Evolutionary conservation across 2,888 invertebrate genomes (phyloP), one percentile per base, ranked within the genome.

Genomic region (Seira sanloemensis): DNA sequence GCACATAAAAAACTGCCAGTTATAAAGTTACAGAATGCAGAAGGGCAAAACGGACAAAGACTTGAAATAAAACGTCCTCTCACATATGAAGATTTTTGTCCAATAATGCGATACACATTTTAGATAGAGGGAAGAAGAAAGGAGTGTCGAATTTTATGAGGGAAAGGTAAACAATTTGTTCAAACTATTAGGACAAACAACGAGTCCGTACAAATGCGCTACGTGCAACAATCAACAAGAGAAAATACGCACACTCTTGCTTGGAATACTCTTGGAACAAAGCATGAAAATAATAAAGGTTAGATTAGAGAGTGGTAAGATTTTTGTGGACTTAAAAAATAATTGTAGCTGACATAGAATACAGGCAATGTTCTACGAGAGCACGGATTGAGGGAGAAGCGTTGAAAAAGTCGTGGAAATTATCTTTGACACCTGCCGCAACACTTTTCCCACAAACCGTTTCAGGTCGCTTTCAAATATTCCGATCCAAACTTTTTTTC

Each of bases 111-210:
- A 50, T 37, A 16, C 16, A 50, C n/a, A 7, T 50, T 16, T 12
- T 50, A 50, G 16, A 12, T 50, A 12, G 50, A 50, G 50, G 50
- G 50, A 50, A 50, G n/a, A n/a, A n/a, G 50, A n/a, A 19, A 79
- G 67, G 79, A 79, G 79, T 85, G 85, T 85, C 87, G 79, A 85
- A 86, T 86, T 88, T 86, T 85, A 86, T 87, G 87, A 86, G 87
- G 87, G 86, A 87, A 88, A 86, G 80, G 88, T 84, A 88, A 88
- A 88, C 88, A 88, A 86, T 86, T 84, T 86, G 88, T 74, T 88
- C 87, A 85, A 88, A 88, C 86, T 88, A 86, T 86, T 87, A 87
- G 86, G 82, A 85, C 88, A 88, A 88, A 88, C 87, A 88, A 74
- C 79, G 75, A 79, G 75, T 66, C 78, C 54, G 27, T 69, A n/a